Evolutionary conservation across 2,113 vertebrate species (phyloP).

Genomic region (Hucho hucho): DNA sequence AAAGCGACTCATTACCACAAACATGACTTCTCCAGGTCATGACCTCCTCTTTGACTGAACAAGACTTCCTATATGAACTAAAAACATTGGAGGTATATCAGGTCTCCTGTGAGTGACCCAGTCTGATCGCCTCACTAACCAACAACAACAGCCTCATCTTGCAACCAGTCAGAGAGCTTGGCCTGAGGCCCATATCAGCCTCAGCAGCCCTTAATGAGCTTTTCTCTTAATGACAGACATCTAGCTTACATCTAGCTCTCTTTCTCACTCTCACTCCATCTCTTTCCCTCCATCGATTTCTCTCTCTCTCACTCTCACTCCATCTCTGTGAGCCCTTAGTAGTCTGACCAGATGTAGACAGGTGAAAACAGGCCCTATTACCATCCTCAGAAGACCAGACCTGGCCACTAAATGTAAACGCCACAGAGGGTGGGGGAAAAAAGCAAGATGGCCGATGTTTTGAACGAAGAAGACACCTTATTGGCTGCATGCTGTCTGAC

Average conservation of each 20-base stretch:
- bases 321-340: background rate
- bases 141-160: conserved; percentile 39
- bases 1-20: no score
- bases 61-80: background rate
- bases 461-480: conserved; percentile 46
- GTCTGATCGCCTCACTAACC: conserved; percentile 12
- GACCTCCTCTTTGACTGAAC: background rate
- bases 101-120: background rate
- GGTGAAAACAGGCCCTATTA: conserved; percentile 43
- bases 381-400: conserved; percentile 33
- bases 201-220: conserved; percentile 54
- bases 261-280: no score
- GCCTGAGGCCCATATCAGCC: conserved; percentile 21
- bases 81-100: background rate
- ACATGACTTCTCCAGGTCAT: background rate
- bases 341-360: conserved; percentile 20
- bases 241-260: conserved; percentile 1
- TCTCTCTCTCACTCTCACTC: background rate
- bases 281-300: no score
- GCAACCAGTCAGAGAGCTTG: conserved; percentile 33
- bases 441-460: conserved; percentile 24
- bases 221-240: conserved; percentile 15
- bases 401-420: conserved; percentile 5
- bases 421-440: background rate
- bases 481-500: conserved; percentile 63